Base-by-base conservation (phyloP, 2,888 invertebrate genomes). In the Leptopterna dolabrata region DNA sequence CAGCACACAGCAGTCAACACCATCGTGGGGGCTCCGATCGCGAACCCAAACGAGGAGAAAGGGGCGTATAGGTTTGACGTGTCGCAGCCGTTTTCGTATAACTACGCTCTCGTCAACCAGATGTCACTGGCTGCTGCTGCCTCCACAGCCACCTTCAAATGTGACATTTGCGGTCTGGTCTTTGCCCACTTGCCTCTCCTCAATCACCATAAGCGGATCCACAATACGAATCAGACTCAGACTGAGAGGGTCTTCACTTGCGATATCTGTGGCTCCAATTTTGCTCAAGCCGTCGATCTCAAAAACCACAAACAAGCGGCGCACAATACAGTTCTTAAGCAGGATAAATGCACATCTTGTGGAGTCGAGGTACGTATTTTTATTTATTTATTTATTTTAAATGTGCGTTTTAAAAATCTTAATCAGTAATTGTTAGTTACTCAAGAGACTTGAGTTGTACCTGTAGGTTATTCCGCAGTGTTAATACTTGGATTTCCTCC, bases 201-300 rank as follows among this genome's bases (percentile, higher is more conserved):
- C n/a, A 96, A 96, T 92, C 96, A 97, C 91, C 97, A 97, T 92
- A 97, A 97, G 92, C 94, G 96, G 90, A 95, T 96, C 91, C 96
- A 96, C 88, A 90, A 83, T 16, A 90, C 90, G 0, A 70, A 86
- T 89, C 43, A 88, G 88, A 29, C 73, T 9, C 73, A 73, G 0
- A 90, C 93, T 91, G 92, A 92, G 47, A 92, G 92, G 88, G 91
- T 92, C 91, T 84, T 92, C 89, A 92, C 92, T n/a, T 93, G 93
- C 90, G 93, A 93, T 88, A 91, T 92, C 63, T 93, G 93, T 89
- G 93, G 92, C 30, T 92, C 92, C 41, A 92, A 92, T 89, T 93
- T 93, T 89, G 92, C 92, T 81, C 90, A 92, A 85, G 92, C 92
- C 16, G 92, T 92, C 83, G 93, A 93, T 90, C 91, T 93, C 76